Conservation (phyloP, 2,888 invertebrate species). For the Tuta absoluta region DNA sequence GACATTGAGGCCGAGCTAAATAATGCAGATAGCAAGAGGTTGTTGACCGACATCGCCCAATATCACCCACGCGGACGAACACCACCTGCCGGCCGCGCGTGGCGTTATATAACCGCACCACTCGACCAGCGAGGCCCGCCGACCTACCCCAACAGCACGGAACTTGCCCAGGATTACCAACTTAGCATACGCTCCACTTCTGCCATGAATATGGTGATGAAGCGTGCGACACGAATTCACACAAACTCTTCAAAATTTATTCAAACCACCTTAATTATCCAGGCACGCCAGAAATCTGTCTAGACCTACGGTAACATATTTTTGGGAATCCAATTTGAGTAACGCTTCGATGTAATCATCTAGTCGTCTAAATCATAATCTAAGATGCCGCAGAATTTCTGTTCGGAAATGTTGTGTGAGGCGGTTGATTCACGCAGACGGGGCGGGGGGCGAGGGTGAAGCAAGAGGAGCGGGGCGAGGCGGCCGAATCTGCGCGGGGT, state of each 20-base stretch:
- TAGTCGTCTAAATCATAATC: conserved; percentile 27
- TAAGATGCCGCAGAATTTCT: conserved; percentile 50
- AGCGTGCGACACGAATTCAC: conserved; percentile 20
- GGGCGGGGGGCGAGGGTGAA: conserved; percentile 34
- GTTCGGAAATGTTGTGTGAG: conserved; percentile 64
- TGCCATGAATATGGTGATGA: conserved; percentile 23
- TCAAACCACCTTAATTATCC: background rate
- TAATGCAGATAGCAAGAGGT: conserved; percentile 78
- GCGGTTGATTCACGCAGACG: conserved; percentile 48
- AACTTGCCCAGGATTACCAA: conserved; percentile 33
- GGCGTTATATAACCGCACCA: conserved; percentile 51
- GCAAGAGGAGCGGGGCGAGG: conserved; percentile 40
- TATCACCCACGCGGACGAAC: conserved; percentile 71
- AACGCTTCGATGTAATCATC: background rate
- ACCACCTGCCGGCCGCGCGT: conserved; percentile 65
- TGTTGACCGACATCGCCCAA: conserved; percentile 77
- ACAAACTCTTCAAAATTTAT: conserved; percentile 9
- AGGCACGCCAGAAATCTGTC: conserved; percentile 13
- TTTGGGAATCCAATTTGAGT: conserved; percentile 12
- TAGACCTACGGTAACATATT: conserved; percentile 17
- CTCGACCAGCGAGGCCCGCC: conserved; percentile 31
- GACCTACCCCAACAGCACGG: conserved; percentile 57
- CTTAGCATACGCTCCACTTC: conserved; percentile 12
- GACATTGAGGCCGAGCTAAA: conserved; percentile 77
- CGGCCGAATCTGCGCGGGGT: conserved; percentile 69